These are phyloP conservation scores for Myotis brandtii DNA, from an alignment of 2,113 vertebrate genomes.

Conservation along the genomic window DNA sequence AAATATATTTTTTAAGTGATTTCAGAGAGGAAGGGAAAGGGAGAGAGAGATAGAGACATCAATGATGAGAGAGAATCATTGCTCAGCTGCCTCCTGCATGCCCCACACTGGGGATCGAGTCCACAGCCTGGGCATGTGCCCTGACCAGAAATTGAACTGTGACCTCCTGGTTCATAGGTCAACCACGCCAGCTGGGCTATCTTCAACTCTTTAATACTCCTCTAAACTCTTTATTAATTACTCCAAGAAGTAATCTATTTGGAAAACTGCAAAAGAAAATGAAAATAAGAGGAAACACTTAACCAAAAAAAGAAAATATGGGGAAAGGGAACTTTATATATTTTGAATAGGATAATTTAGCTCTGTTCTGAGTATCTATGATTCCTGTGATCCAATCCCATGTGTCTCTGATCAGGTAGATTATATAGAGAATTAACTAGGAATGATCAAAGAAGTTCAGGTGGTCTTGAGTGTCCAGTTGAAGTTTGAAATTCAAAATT, in stretches of 20 bases:
- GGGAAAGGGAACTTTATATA: neutral
- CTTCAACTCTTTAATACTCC: neutral
- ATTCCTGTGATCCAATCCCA: neutral
- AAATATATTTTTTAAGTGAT: no score
- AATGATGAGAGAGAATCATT: no score
- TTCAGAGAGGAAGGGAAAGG: neutral
- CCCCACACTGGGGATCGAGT: no score
- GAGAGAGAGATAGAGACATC: neutral
- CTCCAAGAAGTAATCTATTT: constrained; percentile 4
- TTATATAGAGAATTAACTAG: neutral
- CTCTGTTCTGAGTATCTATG: neutral
- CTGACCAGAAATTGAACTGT: no score
- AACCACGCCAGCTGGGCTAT: neutral
- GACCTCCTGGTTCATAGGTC: no score
- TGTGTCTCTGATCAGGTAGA: neutral
- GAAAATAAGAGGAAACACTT: neutral
- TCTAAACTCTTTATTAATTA: neutral
- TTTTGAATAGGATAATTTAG: neutral
- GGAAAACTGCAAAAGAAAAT: constrained; percentile 29
- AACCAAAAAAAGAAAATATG: neutral
- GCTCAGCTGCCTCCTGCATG: no score
- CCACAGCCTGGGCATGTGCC: no score
- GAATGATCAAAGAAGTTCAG: neutral
- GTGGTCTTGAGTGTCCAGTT: neutral
- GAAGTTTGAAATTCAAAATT: neutral